phyloP scores from a whole-genome alignment of 1,140 invertebrate genomes.

The Pseudomyrmex cubaensis region DNA sequence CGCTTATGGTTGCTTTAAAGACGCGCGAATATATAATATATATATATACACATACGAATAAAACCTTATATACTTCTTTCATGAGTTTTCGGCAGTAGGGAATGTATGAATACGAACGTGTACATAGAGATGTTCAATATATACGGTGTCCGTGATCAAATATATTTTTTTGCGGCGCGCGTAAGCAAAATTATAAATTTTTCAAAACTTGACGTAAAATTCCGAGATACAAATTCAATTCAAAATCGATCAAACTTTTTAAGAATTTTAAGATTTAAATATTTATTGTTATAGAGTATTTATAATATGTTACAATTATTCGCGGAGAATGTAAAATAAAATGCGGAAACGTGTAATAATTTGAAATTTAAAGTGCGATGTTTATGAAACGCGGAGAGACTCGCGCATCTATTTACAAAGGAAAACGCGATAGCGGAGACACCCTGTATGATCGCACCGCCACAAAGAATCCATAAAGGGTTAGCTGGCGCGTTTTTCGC shows the following conservation, averaged over 20 bases:
- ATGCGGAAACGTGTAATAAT: not conserved
- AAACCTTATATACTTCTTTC: constrained; percentile 19
- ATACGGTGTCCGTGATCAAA: constrained; percentile 36
- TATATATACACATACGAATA: not conserved
- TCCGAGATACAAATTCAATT: not conserved
- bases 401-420: not conserved
- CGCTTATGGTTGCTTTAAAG: not conserved
- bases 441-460: constrained; percentile 63
- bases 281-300: not conserved
- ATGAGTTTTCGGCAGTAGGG: not conserved
- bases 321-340: not conserved
- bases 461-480: constrained; percentile 74
- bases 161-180: not conserved
- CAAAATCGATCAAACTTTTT: not conserved
- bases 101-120: constrained; percentile 16
- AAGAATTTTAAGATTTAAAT: not conserved
- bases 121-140: constrained; percentile 24
- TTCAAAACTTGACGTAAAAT: not conserved
- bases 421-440: not conserved
- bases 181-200: not conserved
- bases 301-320: not conserved
- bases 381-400: not conserved
- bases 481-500: constrained; percentile 67
- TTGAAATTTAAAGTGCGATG: not conserved
- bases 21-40: not conserved